Evolutionary conservation across 30 jellyfish, hydroid and myxozoan species (phyloP).

Genomic region (Aurelia aurita): DNA sequence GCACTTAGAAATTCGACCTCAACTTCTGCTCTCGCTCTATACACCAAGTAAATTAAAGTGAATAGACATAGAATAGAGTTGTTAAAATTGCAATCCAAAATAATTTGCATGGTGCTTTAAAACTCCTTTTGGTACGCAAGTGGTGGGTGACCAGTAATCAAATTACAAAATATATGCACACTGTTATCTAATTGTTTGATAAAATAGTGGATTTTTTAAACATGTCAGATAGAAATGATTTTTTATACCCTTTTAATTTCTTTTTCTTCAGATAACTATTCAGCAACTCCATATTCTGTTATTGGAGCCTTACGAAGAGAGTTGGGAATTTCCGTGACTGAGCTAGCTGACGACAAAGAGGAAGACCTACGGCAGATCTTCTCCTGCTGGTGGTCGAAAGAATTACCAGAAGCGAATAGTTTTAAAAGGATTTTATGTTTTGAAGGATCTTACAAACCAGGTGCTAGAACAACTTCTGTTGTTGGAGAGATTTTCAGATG

Average conservation of each 20-base stretch:
- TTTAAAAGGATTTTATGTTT: slow-evolving; percentile 68
- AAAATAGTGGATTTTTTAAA: not conserved
- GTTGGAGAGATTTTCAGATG: slow-evolving; percentile 69
- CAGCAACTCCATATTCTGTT: slow-evolving; percentile 61
- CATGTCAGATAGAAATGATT: not conserved
- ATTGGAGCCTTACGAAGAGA: slow-evolving; percentile 73
- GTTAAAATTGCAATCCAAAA: too few relatives aligned
- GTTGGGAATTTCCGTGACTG: slow-evolving; percentile 48
- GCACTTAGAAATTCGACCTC: too few relatives aligned
- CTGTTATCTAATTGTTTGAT: not conserved
- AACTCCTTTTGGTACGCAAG: too few relatives aligned
- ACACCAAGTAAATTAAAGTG: too few relatives aligned
- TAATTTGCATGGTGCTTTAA: too few relatives aligned
- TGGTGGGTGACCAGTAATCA: too few relatives aligned
- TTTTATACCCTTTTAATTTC: not conserved
- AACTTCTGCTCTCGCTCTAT: too few relatives aligned
- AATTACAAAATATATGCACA: too few relatives aligned
- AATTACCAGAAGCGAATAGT: slow-evolving; percentile 29
- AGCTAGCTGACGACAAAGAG: slow-evolving; percentile 58
- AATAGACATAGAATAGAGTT: too few relatives aligned
- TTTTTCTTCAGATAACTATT: not conserved
- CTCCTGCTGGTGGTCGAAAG: slow-evolving; percentile 87
- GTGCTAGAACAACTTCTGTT: slow-evolving; percentile 68
- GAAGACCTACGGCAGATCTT: slow-evolving; percentile 63
- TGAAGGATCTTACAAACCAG: slow-evolving; percentile 74